Conservation (phyloP, 2,797 vertebrate genomes). For the Okamejei kenojei region DNA sequence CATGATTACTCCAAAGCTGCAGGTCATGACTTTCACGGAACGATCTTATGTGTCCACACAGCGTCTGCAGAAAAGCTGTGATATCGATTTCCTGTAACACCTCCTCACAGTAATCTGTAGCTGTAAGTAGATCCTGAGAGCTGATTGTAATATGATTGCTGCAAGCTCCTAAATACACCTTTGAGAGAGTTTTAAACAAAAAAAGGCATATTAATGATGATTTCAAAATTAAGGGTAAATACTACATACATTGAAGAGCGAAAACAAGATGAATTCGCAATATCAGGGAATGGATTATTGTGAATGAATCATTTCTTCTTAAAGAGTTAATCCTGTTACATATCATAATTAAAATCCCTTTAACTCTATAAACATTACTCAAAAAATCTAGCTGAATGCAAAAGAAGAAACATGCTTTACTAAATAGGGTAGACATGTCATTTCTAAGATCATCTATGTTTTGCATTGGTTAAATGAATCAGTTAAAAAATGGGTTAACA, state of each 20-base stretch:
- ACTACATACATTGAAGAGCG: no score
- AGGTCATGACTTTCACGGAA: constrained; percentile 58
- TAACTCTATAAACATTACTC: neutral
- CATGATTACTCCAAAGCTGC: constrained; percentile 44
- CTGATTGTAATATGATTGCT: constrained; percentile 76
- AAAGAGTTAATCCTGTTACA: neutral
- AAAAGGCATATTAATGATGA: neutral
- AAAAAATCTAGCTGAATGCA: neutral
- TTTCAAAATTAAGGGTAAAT: neutral
- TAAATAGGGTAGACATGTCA: no score
- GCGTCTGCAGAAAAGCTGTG: constrained; percentile 78
- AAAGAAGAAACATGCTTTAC: neutral
- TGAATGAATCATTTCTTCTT: neutral
- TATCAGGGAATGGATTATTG: neutral
- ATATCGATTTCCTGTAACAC: constrained; percentile 91
- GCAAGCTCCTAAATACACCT: constrained; percentile 88
- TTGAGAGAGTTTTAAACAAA: constrained; percentile 32
- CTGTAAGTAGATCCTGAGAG: constrained; percentile 81
- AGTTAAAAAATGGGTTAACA: neutral
- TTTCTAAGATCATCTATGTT: neutral
- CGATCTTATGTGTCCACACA: constrained; percentile 77
- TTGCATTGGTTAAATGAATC: neutral
- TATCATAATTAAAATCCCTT: neutral
- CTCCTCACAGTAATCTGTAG: constrained; percentile 95
- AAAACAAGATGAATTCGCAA: neutral